Conservation (phyloP, 2,113 vertebrate species). For the Podiceps cristatus region DNA sequence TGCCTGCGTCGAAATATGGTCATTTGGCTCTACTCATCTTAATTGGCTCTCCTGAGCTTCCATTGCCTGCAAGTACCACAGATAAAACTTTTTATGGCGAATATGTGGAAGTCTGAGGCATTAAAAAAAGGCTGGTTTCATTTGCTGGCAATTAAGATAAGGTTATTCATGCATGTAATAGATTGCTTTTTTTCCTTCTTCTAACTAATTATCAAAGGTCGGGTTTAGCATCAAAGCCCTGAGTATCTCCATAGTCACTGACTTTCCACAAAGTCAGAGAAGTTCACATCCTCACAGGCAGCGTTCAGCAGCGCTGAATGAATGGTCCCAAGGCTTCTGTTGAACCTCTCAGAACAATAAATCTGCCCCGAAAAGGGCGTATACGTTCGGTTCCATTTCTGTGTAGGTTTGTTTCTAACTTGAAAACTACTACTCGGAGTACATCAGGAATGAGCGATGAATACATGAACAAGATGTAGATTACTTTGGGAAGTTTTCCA, state of each 20-base stretch:
- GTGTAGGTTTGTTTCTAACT: slow-evolving; percentile 50
- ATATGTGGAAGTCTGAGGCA: neutral
- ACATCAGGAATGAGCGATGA: slow-evolving; percentile 57
- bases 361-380: slow-evolving; percentile 55
- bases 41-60: slow-evolving; percentile 10
- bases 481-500: slow-evolving; percentile 61
- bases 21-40: neutral
- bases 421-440: slow-evolving; percentile 38
- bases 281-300: neutral
- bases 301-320: neutral
- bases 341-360: slow-evolving; percentile 32
- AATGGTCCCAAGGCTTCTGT: neutral
- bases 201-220: slow-evolving; percentile 27
- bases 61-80: neutral
- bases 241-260: neutral
- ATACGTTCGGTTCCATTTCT: slow-evolving; percentile 39
- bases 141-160: slow-evolving; percentile 32
- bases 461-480: slow-evolving; percentile 4
- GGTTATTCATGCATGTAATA: neutral
- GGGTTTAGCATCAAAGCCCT: slow-evolving; percentile 16
- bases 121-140: slow-evolving; percentile 1
- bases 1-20: neutral
- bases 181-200: neutral
- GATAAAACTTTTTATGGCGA: neutral
- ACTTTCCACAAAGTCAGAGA: neutral